Conservation (phyloP, 2,113 vertebrate genomes). For the Psephotus haematonotus region DNA sequence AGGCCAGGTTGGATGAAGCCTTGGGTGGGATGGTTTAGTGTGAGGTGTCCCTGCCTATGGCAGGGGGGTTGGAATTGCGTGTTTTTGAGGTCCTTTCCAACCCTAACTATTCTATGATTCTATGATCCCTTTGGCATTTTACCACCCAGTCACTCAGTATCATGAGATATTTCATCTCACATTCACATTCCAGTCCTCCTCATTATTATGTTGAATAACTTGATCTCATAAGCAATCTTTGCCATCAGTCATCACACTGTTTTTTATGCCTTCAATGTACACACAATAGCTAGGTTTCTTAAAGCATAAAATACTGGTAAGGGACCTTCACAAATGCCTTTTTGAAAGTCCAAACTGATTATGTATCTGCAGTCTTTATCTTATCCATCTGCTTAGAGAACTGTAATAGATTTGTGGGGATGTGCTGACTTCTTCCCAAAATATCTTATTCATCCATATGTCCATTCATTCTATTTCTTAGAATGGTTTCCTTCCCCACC, state of each 20-base stretch:
- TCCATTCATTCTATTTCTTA: background rate
- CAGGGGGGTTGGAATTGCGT: too few species aligned
- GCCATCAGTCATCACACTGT: background rate
- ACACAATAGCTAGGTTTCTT: background rate
- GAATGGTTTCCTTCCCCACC: background rate
- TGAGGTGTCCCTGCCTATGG: too few species aligned
- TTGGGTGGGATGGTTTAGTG: too few species aligned
- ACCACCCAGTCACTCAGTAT: background rate
- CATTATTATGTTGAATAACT: background rate
- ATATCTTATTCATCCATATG: accelerated
- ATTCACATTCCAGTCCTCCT: background rate
- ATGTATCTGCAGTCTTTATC: background rate
- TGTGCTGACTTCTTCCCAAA: background rate
- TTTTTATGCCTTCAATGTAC: background rate
- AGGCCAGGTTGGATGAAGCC: too few species aligned
- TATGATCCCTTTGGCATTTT: background rate
- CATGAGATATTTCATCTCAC: background rate
- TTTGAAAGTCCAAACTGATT: background rate
- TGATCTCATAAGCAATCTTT: background rate
- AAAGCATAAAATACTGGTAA: background rate
- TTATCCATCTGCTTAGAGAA: background rate
- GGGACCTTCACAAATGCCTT: background rate
- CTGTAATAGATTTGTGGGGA: background rate
- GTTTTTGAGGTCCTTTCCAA: too few species aligned
- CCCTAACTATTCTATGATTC: too few species aligned